Evolutionary conservation across 2,888 invertebrate genomes (phyloP).

Genomic region (Epinotia nisella): DNA sequence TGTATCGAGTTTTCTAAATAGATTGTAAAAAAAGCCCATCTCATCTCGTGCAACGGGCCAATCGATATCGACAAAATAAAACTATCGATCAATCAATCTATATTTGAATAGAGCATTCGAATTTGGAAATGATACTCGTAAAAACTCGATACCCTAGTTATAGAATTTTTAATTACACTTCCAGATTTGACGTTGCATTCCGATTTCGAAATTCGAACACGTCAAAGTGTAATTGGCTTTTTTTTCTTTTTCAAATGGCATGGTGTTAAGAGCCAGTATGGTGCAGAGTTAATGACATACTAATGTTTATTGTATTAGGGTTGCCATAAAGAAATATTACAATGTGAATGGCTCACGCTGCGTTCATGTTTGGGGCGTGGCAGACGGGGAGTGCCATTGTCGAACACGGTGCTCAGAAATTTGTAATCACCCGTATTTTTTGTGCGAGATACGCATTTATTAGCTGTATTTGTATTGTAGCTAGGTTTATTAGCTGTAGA

Average conservation of each 20-base stretch:
- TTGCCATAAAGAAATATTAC: conserved; percentile 78
- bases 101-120: conserved; percentile 73
- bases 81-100: conserved; percentile 80
- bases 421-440: conserved; percentile 73
- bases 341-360: conserved; percentile 80
- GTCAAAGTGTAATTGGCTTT: conserved; percentile 54
- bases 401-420: conserved; percentile 71
- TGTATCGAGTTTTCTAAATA: conserved; percentile 80
- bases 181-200: conserved; percentile 45
- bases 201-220: conserved; percentile 35
- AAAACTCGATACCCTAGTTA: conserved; percentile 41
- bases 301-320: conserved; percentile 84
- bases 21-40: conserved; percentile 72
- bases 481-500: conserved; percentile 28
- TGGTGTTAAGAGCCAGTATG: conserved; percentile 76
- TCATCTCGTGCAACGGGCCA: conserved; percentile 70
- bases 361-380: conserved; percentile 82
- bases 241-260: conserved; percentile 54
- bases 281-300: conserved; percentile 78
- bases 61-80: conserved; percentile 76
- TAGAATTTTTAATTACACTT: conserved; percentile 43
- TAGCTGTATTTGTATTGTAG: conserved; percentile 48
- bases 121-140: conserved; percentile 59
- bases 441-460: conserved; percentile 49
- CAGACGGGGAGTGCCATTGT: conserved; percentile 73